Conservation (phyloP, 2,113 vertebrate species). For the Ranitomeya imitator region DNA sequence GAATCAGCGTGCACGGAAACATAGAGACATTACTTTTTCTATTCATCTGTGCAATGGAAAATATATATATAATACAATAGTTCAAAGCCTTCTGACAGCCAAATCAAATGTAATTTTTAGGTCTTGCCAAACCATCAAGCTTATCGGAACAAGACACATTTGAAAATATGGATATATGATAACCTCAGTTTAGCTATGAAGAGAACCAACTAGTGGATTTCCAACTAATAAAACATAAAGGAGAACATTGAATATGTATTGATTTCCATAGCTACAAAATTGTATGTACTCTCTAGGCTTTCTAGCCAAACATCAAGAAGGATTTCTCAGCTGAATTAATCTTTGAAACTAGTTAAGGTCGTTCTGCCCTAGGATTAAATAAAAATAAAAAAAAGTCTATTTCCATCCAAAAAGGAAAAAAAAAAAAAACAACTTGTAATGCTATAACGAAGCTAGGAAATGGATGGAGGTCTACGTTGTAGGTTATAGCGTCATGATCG, state of each 20-base stretch:
- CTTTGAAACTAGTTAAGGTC: conserved; percentile 1
- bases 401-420: not conserved
- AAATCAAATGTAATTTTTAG: conserved; percentile 33
- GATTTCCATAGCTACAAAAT: conserved; percentile 33
- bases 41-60: not conserved
- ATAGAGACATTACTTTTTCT: conserved; percentile 21
- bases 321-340: not conserved
- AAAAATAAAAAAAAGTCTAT: not conserved
- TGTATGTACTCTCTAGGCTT: conserved; percentile 16
- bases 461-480: not conserved
- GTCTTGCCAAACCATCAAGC: not conserved
- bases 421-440: not conserved
- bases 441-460: not conserved
- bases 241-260: conserved; percentile 22
- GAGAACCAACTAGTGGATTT: not conserved
- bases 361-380: conserved; percentile 4
- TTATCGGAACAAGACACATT: conserved; percentile 24
- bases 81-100: conserved; percentile 28
- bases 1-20: conserved; percentile 21
- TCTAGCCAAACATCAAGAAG: conserved; percentile 20
- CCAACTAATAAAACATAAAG: conserved; percentile 31
- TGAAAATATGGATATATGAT: conserved; percentile 20
- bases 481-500: not conserved
- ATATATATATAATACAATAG: conserved; percentile 14
- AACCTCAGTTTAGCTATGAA: conserved; percentile 22